phyloP scores from a whole-genome alignment of 2,113 vertebrate species.

The Pituophis catenifer region DNA sequence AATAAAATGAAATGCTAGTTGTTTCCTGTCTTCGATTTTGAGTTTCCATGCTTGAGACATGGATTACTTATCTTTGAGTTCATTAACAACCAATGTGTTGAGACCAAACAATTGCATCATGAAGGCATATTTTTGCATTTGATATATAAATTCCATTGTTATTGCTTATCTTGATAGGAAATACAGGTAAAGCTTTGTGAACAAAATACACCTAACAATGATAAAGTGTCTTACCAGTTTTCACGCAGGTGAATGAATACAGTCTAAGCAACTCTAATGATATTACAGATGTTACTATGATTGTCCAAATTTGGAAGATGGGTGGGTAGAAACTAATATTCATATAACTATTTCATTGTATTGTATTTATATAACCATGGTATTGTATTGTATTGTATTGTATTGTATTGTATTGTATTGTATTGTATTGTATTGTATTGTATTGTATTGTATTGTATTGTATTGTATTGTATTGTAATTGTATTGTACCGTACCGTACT shows the following conservation, averaged over 20 bases:
- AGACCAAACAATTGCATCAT: neutral
- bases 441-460: neutral
- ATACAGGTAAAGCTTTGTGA: neutral
- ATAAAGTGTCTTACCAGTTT: neutral
- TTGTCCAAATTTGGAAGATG: neutral
- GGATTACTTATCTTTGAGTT: neutral
- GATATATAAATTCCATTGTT: neutral
- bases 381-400: too few relatives aligned
- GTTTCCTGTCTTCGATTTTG: neutral
- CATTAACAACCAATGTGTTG: neutral
- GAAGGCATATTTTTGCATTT: neutral
- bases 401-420: too few relatives aligned
- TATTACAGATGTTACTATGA: neutral
- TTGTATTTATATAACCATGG: neutral
- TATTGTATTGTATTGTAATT: neutral
- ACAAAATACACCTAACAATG: neutral
- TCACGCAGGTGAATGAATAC: neutral
- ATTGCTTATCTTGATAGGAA: neutral
- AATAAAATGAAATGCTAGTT: neutral
- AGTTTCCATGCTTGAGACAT: neutral
- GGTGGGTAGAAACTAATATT: neutral
- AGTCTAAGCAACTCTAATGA: neutral
- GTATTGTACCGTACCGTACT: neutral
- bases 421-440: neutral
- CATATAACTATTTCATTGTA: neutral